Evolutionary conservation across 2,888 invertebrate genomes (phyloP), one percentile per base, ranked within the genome.

Genomic region (Drosophila kokeensis): DNA sequence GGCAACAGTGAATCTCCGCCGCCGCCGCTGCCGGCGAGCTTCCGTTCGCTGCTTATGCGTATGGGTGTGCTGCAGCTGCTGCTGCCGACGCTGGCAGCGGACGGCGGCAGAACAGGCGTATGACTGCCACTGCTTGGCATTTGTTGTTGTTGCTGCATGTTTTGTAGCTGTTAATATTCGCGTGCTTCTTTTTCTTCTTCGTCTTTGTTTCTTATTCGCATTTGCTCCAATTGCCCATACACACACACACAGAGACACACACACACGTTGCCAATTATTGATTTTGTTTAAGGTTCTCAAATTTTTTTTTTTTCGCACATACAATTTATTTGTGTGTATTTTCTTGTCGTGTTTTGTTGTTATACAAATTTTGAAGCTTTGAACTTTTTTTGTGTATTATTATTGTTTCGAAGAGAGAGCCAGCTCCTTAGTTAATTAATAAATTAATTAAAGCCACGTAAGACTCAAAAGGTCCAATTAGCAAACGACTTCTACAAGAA

Each of bases 41-140:
- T 85, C 15, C 79, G 18, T 38, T 55, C 79, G 57, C 88, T 88
- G 63, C 91, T 90, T 49, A 92, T 92, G 53, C 92, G 91, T 62
- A 92, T 92, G 18, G 92, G 92, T 48, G 92, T 92, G 78, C 92
- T 92, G 58, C 84, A 89, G 59, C 79, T 92, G 78, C 92, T 92
- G 59, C 84, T 90, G 55, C 79, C 91, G 67, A 87, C 89, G 45
- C 79, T 82, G 52, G 80, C 34, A 7, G 78, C 63, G 59, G 81
- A 70, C 45, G 57, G 81, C 67, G 45, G 55, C 34, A 29, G 53
- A 36, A 34, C 32, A 11, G 38, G 66, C 36, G 82, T 72, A 30
- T 72, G 74, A 32, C 45, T 69, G 65, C 76, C 79, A 66, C 75
- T 71, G 48, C 54, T 38, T 58, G 57, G 27, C 58, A 72, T 49